A percentile compares a stretch with the other conserved stretches of the same genome.
phyloP scores from a whole-genome alignment of 2,797 vertebrate genomes.

The Mormyrops attenuatus region DNA sequence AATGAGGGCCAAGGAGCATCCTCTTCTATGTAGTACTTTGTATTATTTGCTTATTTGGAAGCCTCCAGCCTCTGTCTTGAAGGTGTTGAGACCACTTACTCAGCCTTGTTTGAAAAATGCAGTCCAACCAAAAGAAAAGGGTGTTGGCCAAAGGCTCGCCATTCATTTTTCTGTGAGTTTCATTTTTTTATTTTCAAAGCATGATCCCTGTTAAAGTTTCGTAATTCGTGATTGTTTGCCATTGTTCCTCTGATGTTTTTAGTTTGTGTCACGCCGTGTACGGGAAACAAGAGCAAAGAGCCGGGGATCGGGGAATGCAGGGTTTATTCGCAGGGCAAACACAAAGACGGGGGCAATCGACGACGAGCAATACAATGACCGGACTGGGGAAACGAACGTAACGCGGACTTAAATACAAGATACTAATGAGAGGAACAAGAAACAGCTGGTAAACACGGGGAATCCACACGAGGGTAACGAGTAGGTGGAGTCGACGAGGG shows the following conservation, averaged over 20 bases:
- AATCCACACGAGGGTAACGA: no score
- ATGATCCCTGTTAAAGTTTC: background rate
- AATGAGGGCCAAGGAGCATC: constrained; percentile 21
- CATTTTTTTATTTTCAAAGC: background rate
- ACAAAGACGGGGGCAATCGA: no score
- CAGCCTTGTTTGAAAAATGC: background rate
- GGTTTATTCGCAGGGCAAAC: no score
- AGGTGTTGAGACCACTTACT: background rate
- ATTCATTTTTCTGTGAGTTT: background rate
- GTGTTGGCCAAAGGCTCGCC: background rate
- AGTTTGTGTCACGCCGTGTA: no score
- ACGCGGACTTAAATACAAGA: no score
- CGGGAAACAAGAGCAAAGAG: no score
- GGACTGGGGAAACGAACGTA: no score
- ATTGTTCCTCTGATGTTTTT: background rate
- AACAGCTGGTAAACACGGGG: no score
- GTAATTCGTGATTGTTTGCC: background rate
- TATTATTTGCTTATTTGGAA: background rate
- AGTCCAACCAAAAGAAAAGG: background rate
- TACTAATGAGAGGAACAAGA: no score
- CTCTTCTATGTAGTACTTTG: constrained; percentile 15
- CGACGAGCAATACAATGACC: no score
- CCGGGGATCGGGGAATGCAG: no score
- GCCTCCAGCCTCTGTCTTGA: background rate
- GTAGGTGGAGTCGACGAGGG: no score